phyloP scores from a whole-genome alignment of 1,140 invertebrate genomes.

The Drosophila pachea region DNA sequence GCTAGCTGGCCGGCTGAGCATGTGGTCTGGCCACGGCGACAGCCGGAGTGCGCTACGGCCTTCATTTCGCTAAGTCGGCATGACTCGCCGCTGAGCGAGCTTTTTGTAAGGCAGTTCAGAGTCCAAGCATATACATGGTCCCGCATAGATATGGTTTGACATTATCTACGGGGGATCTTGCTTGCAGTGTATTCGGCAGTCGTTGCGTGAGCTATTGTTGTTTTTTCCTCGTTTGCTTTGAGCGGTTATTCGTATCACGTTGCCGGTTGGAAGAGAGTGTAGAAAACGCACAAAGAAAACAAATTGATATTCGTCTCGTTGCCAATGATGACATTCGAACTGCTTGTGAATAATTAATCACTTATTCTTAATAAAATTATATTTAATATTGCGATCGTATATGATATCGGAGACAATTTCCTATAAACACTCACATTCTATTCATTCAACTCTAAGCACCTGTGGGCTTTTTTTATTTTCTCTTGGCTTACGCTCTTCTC shows the following conservation, averaged over 20 bases:
- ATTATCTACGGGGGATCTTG: not conserved
- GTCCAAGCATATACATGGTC: not conserved
- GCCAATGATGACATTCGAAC: too few relatives aligned
- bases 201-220: not conserved
- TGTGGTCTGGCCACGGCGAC: not conserved
- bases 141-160: not conserved
- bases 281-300: not conserved
- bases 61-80: not conserved
- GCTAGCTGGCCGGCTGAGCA: not conserved
- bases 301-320: not conserved
- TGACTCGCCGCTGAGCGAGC: not conserved
- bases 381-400: not conserved
- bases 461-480: not conserved
- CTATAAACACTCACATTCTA: not conserved
- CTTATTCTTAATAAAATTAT: too few relatives aligned
- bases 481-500: not conserved
- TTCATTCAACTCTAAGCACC: not conserved
- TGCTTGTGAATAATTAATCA: too few relatives aligned
- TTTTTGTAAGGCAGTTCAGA: not conserved
- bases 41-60: not conserved
- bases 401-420: not conserved
- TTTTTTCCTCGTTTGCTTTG: conserved; percentile 7
- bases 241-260: not conserved
- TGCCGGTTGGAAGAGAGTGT: not conserved
- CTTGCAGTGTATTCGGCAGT: not conserved